These are phyloP conservation scores for Carassius carassius DNA, from an alignment of 2,113 vertebrate genomes.

Conservation along the genomic window DNA sequence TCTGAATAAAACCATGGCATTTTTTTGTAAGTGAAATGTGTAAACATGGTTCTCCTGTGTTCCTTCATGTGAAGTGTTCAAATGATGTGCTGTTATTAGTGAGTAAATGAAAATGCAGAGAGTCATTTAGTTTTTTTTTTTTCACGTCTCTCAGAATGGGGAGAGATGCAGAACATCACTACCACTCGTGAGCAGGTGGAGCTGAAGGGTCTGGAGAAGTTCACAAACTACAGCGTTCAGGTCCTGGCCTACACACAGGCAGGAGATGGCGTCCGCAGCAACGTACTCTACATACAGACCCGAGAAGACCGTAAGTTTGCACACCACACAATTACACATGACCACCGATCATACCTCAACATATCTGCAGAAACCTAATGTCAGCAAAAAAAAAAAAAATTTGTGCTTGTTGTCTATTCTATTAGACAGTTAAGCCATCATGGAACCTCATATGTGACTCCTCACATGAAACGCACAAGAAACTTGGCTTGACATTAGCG, in stretches of 20 bases:
- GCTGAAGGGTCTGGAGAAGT: constrained; percentile 91
- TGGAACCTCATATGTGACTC: no score
- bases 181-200: constrained; percentile 91
- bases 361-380: background rate
- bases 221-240: constrained; percentile 98
- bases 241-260: constrained; percentile 97
- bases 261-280: constrained; percentile 85
- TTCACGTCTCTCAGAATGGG: constrained; percentile 82
- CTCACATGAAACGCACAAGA: background rate
- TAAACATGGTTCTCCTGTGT: background rate
- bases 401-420: no score
- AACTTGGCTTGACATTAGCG: background rate
- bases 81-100: background rate
- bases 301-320: constrained; percentile 84
- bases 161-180: constrained; percentile 98
- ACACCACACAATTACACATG: constrained; percentile 61
- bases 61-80: constrained; percentile 22
- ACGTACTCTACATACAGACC: constrained; percentile 88
- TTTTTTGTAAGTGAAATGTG: background rate
- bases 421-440: no score
- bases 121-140: background rate
- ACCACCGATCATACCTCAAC: background rate
- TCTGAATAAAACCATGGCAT: background rate
- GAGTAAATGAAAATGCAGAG: background rate
- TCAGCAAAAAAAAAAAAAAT: background rate